A percentile compares a stretch with the other conserved stretches of the same genome.
phyloP scores from a whole-genome alignment of 2,797 vertebrate genomes.

The Gila robusta region DNA sequence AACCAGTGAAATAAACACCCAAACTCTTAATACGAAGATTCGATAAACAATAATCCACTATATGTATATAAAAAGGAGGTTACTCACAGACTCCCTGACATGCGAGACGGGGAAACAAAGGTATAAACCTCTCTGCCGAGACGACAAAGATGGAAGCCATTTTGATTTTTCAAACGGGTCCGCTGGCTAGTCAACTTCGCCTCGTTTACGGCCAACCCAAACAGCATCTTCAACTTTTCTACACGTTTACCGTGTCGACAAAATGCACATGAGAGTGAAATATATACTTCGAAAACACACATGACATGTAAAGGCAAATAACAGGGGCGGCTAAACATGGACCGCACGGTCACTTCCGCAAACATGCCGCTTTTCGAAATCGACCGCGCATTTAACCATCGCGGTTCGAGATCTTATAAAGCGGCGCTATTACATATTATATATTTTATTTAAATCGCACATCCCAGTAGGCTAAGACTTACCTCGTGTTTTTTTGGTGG shows the following conservation, averaged over 20 bases:
- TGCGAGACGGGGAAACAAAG: constrained; percentile 31
- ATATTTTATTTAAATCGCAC: neutral
- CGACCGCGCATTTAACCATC: constrained; percentile 57
- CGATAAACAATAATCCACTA: constrained; percentile 15
- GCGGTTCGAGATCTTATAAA: constrained; percentile 33
- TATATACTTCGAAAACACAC: neutral
- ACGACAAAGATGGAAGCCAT: constrained; percentile 68
- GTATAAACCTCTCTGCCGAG: constrained; percentile 48
- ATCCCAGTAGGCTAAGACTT: neutral
- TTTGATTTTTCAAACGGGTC: constrained; percentile 61
- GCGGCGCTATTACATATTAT: neutral
- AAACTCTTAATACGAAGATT: neutral
- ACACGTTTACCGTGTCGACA: constrained; percentile 8
- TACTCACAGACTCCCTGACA: constrained; percentile 30
- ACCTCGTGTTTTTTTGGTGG: constrained; percentile 58
- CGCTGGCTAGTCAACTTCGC: constrained; percentile 56
- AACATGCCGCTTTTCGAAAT: constrained; percentile 64
- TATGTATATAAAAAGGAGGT: constrained; percentile 30
- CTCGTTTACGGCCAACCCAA: constrained; percentile 27
- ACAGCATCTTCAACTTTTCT: constrained; percentile 42
- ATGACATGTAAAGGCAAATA: constrained; percentile 19
- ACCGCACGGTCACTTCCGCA: constrained; percentile 65
- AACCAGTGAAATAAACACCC: constrained; percentile 27
- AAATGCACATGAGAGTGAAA: constrained; percentile 5
- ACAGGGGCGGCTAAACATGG: constrained; percentile 37